Evolutionary conservation across 2,888 invertebrate genomes (phyloP).

Genomic region (Caenorhabditis sp.): DNA sequence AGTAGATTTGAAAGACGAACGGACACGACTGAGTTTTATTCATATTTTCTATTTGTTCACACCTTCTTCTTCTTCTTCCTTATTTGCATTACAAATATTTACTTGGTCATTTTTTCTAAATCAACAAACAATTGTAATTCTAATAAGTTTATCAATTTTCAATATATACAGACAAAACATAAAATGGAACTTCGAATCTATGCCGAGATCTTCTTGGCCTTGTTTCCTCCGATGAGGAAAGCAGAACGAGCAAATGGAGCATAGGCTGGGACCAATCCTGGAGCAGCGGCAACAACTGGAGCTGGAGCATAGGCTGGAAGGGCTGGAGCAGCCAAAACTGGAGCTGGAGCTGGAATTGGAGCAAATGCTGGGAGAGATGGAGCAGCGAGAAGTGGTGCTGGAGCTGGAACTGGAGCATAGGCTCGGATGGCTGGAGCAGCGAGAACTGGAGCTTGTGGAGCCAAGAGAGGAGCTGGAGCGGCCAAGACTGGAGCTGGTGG

Average conservation of each 20-base stretch:
- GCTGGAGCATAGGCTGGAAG: conserved; percentile 26
- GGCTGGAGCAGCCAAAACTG: conserved; percentile 27
- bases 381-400: conserved; percentile 44
- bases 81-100: no score
- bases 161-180: not conserved
- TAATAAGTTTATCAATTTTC: not conserved
- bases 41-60: no score
- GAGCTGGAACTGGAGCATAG: conserved; percentile 48
- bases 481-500: conserved; percentile 31
- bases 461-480: conserved; percentile 29
- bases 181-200: conserved; percentile 2
- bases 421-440: conserved; percentile 27
- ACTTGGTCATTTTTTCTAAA: no score
- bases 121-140: no score
- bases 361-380: conserved; percentile 29
- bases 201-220: conserved; percentile 39
- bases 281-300: conserved; percentile 7
- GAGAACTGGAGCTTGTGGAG: conserved; percentile 13
- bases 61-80: no score
- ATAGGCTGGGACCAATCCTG: conserved; percentile 34
- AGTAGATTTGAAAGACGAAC: no score
- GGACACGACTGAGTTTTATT: no score
- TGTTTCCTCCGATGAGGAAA: conserved; percentile 50
- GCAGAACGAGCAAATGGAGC: conserved; percentile 51
- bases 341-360: conserved; percentile 26